A percentile compares a stretch with the other conserved stretches of the same genome.
Conservation (phyloP, 2,888 invertebrate species). For the Sinopyrophorus schimmeli region DNA sequence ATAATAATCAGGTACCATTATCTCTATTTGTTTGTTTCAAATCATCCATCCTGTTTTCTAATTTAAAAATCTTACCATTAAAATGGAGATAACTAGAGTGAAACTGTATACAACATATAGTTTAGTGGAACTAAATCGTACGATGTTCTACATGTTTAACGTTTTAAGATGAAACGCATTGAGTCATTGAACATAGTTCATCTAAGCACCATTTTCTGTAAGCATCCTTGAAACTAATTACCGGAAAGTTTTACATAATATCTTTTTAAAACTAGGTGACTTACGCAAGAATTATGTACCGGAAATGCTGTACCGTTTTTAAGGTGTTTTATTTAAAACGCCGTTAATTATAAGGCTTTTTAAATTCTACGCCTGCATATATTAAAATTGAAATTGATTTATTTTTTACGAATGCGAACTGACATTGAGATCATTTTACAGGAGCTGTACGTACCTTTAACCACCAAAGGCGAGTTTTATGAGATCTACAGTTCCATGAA, state of each 20-base stretch:
- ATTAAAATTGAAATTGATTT: too few relatives aligned
- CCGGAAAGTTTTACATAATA: conserved; percentile 19
- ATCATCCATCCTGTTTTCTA: conserved; percentile 5
- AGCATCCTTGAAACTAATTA: conserved; percentile 16
- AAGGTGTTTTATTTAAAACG: too few relatives aligned
- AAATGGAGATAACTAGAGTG: conserved; percentile 17
- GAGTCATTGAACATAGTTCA: conserved; percentile 13
- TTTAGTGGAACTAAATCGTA: conserved; percentile 23
- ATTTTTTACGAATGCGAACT: too few relatives aligned
- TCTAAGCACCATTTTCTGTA: conserved; percentile 25
- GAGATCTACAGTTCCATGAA: conserved; percentile 64
- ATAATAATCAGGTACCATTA: conserved; percentile 66
- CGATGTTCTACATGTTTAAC: conserved; percentile 21
- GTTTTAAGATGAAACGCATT: conserved; percentile 21
- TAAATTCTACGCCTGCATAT: too few relatives aligned
- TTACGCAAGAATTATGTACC: not conserved
- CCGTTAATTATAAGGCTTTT: too few relatives aligned
- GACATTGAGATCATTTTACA: too few relatives aligned
- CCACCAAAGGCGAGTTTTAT: conserved; percentile 76
- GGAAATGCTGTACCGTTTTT: too few relatives aligned
- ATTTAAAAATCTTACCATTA: conserved; percentile 12
- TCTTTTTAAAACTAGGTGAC: conserved; percentile 11
- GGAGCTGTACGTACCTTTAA: conserved; percentile 74
- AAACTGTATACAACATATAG: conserved; percentile 19
- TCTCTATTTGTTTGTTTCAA: conserved; percentile 2